Conservation (phyloP, 2,888 invertebrate species). For the Lycaena phlaeas region DNA sequence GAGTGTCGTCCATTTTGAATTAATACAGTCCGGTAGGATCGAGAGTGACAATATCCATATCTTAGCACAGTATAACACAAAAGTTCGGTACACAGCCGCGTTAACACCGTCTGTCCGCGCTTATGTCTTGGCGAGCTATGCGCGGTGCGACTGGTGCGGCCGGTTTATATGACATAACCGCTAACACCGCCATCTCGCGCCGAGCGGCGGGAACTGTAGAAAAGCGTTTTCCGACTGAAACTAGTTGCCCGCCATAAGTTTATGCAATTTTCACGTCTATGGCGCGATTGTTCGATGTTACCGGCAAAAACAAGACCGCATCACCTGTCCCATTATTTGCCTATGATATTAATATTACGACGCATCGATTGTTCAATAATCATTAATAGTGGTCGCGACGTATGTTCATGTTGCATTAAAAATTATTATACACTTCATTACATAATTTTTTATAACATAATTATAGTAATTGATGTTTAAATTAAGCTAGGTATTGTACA, state of each 20-base stretch:
- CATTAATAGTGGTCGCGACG: too few relatives aligned
- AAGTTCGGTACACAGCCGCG: conserved; percentile 39
- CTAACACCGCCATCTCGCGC: conserved; percentile 45
- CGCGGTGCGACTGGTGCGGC: conserved; percentile 35
- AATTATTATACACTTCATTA: background rate
- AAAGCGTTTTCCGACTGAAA: conserved; percentile 30
- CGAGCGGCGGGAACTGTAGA: conserved; percentile 37
- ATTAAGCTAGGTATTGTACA: conserved; percentile 1
- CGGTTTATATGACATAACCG: conserved; percentile 50
- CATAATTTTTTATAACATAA: background rate
- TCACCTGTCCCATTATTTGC: too few relatives aligned
- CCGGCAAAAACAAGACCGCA: too few relatives aligned
- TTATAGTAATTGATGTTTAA: background rate
- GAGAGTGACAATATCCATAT: conserved; percentile 58
- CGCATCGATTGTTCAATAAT: background rate
- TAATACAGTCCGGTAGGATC: conserved; percentile 67
- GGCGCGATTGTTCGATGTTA: too few relatives aligned
- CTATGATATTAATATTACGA: background rate
- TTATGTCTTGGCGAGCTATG: conserved; percentile 51
- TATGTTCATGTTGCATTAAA: background rate
- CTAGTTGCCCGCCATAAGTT: too few relatives aligned
- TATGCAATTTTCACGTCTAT: too few relatives aligned
- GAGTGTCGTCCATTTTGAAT: conserved; percentile 46
- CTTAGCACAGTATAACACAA: conserved; percentile 46
- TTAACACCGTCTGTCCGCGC: conserved; percentile 37